A percentile compares a stretch with the other conserved stretches of the same genome.
These are phyloP conservation scores for Zoanthus gigantus DNA, from an alignment of 92 coral and sea anemone species.

Conservation along the genomic window DNA sequence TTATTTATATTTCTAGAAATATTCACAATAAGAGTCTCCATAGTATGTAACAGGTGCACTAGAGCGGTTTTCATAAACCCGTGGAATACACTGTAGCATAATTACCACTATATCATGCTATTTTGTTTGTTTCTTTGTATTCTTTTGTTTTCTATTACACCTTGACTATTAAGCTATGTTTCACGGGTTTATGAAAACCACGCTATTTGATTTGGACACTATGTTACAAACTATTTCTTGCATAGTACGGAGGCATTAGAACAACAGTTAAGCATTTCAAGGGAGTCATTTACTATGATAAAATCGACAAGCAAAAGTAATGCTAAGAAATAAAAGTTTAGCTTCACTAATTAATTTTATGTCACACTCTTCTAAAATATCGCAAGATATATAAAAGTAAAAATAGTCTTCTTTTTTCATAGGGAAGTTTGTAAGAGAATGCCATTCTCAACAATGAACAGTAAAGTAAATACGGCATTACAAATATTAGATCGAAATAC, in stretches of 20 bases:
- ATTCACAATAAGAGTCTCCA: slow-evolving; percentile 15
- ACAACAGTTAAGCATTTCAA: slow-evolving; percentile 26
- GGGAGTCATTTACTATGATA: slow-evolving; percentile 29
- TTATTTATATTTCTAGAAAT: slow-evolving; percentile 23
- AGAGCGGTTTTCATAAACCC: slow-evolving; percentile 12
- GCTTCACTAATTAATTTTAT: slow-evolving; percentile 35
- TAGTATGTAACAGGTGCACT: slow-evolving; percentile 11
- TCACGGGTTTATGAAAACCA: slow-evolving; percentile 8
- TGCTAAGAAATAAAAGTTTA: slow-evolving; percentile 27
- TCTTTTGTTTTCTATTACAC: slow-evolving; percentile 2
- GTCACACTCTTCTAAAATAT: slow-evolving; percentile 28
- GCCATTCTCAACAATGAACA: slow-evolving; percentile 27
- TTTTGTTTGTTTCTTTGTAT: slow-evolving; percentile 4
- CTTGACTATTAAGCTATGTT: slow-evolving; percentile 9
- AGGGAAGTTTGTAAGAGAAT: slow-evolving; percentile 25
- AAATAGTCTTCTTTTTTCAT: neutral
- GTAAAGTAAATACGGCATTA: slow-evolving; percentile 12
- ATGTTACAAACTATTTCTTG: slow-evolving; percentile 24
- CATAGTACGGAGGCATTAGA: slow-evolving; percentile 13
- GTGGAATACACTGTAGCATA: slow-evolving; percentile 11
- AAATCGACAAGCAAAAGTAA: slow-evolving; percentile 19
- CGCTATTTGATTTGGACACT: slow-evolving; percentile 4
- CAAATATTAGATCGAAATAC: slow-evolving; percentile 52
- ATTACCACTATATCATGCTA: neutral
- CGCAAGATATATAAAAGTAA: slow-evolving; percentile 18